A percentile compares a stretch with the other conserved stretches of the same genome.
phyloP scores from a whole-genome alignment of 1,140 invertebrate genomes.

The Drosophila varians region DNA sequence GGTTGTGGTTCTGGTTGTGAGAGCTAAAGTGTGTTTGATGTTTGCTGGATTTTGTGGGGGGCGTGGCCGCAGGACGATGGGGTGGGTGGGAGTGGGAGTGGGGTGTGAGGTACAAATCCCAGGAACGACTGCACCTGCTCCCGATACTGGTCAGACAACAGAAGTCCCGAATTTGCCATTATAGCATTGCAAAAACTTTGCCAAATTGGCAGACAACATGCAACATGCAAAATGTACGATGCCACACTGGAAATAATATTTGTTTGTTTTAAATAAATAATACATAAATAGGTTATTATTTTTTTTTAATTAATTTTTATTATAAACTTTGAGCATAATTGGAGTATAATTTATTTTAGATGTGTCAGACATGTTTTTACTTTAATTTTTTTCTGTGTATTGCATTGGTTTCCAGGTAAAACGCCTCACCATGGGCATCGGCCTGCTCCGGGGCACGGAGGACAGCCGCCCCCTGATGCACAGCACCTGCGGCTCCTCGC shows the following conservation, averaged over 20 bases:
- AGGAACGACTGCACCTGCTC: slow-evolving; percentile 26
- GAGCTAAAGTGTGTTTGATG: slow-evolving; percentile 73
- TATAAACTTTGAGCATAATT: too few relatives aligned
- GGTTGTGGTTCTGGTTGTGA: slow-evolving; percentile 32
- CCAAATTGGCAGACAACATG: slow-evolving; percentile 63
- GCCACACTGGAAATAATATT: slow-evolving; percentile 7
- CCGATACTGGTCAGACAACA: slow-evolving; percentile 50
- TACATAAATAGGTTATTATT: not conserved
- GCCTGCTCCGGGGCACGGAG: slow-evolving; percentile 83
- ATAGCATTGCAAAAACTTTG: slow-evolving; percentile 61
- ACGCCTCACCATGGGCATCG: slow-evolving; percentile 82
- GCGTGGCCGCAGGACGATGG: not conserved
- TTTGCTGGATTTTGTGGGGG: slow-evolving; percentile 49
- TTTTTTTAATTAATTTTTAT: not conserved
- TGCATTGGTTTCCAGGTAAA: slow-evolving; percentile 67
- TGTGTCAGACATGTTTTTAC: too few relatives aligned
- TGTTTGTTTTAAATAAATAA: not conserved
- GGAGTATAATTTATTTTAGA: too few relatives aligned
- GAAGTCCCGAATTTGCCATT: slow-evolving; percentile 56
- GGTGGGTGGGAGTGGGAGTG: not conserved
- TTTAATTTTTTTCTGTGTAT: slow-evolving; percentile 2
- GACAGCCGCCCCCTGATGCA: slow-evolving; percentile 87
- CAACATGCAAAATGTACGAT: slow-evolving; percentile 46
- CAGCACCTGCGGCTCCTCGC: slow-evolving; percentile 84
- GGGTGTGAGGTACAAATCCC: slow-evolving; percentile 14